These are phyloP conservation scores for Pyrrhura leucotis DNA, from an alignment of 2,797 vertebrate species.

Conservation along the genomic window DNA sequence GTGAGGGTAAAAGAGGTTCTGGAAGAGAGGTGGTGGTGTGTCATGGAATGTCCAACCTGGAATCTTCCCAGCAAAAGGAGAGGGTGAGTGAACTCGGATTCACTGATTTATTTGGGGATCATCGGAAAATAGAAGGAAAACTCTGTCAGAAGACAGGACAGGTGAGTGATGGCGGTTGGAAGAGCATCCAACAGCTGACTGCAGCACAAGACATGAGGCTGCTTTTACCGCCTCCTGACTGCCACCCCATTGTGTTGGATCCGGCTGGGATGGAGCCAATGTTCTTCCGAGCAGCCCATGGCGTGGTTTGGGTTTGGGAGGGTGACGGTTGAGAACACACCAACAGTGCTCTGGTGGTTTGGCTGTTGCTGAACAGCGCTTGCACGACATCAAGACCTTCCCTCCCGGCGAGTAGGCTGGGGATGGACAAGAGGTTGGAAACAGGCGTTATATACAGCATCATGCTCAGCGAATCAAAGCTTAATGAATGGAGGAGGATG, in stretches of 20 bases:
- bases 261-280: background rate
- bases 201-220: background rate
- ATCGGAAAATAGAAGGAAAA: background rate
- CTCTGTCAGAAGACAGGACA: background rate
- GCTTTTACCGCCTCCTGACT: background rate
- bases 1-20: background rate
- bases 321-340: background rate
- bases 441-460: fast-evolving
- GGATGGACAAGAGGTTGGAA: background rate
- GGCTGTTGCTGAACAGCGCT: background rate
- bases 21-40: background rate
- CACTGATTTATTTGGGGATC: background rate
- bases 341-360: fast-evolving
- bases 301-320: background rate
- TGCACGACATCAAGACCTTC: fast-evolving
- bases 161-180: background rate
- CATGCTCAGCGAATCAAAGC: background rate
- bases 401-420: background rate
- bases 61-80: background rate
- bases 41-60: background rate
- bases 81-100: background rate
- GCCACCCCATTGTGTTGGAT: fast-evolving
- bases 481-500: background rate
- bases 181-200: background rate
- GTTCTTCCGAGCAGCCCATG: background rate